Conservation (phyloP, 2,797 vertebrate species). For the Mastacembelus armatus region DNA sequence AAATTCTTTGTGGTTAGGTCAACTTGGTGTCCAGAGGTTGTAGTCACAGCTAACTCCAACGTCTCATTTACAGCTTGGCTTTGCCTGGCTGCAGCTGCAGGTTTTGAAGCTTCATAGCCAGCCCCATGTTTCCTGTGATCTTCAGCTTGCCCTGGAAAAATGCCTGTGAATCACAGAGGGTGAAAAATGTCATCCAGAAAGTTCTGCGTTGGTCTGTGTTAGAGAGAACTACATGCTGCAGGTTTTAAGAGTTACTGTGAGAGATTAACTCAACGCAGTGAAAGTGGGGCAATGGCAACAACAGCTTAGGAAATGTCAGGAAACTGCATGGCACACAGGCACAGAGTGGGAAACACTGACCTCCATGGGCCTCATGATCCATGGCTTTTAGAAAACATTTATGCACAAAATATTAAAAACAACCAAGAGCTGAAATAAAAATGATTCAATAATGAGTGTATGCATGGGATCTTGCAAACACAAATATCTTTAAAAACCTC, state of each 20-base stretch:
- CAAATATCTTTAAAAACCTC: too few species aligned
- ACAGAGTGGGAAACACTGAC: not conserved
- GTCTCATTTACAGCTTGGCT: conserved; percentile 85
- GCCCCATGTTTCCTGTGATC: conserved; percentile 93
- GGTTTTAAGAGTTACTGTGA: conserved; percentile 63
- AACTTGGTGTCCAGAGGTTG: conserved; percentile 11
- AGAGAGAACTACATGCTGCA: conserved; percentile 34
- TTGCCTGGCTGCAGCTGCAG: conserved; percentile 92
- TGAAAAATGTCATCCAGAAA: conserved; percentile 11
- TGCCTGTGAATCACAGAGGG: conserved; percentile 81
- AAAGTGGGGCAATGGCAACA: conserved; percentile 73
- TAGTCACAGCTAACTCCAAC: not conserved
- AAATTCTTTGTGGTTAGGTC: conserved; percentile 5
- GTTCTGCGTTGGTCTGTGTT: conserved; percentile 10
- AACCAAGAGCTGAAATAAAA: too few species aligned
- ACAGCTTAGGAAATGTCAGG: conserved; percentile 61
- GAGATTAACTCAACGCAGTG: conserved; percentile 67
- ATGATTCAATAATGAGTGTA: too few species aligned
- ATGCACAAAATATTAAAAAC: too few species aligned
- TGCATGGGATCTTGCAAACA: too few species aligned
- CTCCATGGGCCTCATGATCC: too few species aligned
- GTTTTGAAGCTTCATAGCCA: conserved; percentile 95
- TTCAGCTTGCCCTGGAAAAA: conserved; percentile 98
- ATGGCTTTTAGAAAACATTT: too few species aligned
- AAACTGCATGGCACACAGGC: conserved; percentile 28